Percentiles rank a stretch among this genome's conserved stretches.
These are phyloP conservation scores for Aotus griseimembra DNA, from an alignment of 2,797 vertebrate species.

Conservation along the genomic window DNA sequence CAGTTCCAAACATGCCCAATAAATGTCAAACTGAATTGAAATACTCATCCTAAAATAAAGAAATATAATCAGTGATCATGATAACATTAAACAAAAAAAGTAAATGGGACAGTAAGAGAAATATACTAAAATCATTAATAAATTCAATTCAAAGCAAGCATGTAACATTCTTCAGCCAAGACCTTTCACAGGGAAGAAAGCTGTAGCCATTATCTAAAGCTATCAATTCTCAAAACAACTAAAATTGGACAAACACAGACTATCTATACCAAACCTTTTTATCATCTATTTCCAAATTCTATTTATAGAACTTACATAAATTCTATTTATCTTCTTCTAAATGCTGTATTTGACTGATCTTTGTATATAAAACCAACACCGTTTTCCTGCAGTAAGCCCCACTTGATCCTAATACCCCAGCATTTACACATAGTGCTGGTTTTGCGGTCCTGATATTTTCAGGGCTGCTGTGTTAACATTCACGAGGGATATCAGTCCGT, in stretches of 20 bases:
- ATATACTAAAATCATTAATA: not conserved
- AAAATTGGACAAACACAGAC: not conserved
- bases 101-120: not conserved
- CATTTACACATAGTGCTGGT: too few species aligned
- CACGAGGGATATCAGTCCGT: too few species aligned
- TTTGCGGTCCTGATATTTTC: not conserved
- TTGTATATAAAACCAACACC: not conserved
- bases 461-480: not conserved
- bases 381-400: not conserved
- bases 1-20: not conserved
- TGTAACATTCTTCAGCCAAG: not conserved
- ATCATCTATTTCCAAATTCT: not conserved
- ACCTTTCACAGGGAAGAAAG: not conserved
- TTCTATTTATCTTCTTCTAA: not conserved
- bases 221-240: not conserved
- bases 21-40: not conserved
- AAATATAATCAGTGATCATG: not conserved
- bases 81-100: not conserved
- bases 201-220: not conserved
- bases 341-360: not conserved
- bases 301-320: not conserved
- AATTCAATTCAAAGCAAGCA: not conserved
- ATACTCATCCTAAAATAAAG: not conserved
- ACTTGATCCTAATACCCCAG: rapidly evolving
- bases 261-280: not conserved